These are phyloP conservation scores for Struthidea cinerea DNA, from an alignment of 2,113 vertebrate genomes.

Conservation along the genomic window DNA sequence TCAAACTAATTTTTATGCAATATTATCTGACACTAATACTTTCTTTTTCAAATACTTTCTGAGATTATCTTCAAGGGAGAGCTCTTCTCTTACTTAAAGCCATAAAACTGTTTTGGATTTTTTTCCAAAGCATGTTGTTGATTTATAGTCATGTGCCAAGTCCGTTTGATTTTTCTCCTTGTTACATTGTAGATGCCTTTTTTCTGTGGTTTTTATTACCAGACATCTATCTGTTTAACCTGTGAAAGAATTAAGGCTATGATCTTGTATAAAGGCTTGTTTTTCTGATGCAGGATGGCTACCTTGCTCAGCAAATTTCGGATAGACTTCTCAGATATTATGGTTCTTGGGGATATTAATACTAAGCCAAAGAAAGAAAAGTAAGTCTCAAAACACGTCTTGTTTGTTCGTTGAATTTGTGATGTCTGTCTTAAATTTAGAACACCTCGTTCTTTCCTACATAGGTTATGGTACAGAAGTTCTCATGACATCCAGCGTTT, in stretches of 20 bases:
- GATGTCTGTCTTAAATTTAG: background rate
- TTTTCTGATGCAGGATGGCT: constrained; percentile 84
- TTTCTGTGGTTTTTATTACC: background rate
- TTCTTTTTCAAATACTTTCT: background rate
- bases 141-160: background rate
- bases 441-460: background rate
- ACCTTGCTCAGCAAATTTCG: constrained; percentile 97
- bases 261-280: background rate
- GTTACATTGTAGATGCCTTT: background rate
- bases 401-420: background rate
- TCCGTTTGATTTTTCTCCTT: background rate
- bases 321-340: constrained; percentile 98
- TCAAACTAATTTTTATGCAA: background rate
- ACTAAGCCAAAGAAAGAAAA: constrained; percentile 97
- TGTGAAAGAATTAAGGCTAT: background rate
- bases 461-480: too few relatives aligned
- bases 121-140: background rate
- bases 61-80: background rate
- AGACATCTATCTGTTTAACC: background rate
- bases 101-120: background rate
- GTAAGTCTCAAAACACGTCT: constrained; percentile 72
- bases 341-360: constrained; percentile 95
- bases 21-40: background rate
- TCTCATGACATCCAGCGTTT: background rate
- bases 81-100: background rate